Percentiles rank a stretch among this genome's conserved stretches.
Conservation (phyloP, 2,888 invertebrate species). For the Cantharis nigra region DNA sequence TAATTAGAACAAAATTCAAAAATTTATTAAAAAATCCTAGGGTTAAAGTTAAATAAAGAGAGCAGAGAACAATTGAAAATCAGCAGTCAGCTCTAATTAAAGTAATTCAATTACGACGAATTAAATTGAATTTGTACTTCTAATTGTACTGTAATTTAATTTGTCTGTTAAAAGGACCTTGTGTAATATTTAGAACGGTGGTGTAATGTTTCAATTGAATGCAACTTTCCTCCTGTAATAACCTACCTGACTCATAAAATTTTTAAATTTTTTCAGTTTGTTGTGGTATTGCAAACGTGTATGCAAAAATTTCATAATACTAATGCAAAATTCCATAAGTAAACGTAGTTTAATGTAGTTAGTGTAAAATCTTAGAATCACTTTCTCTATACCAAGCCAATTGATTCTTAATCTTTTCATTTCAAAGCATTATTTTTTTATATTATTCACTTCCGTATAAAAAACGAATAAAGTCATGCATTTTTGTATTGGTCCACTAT, state of each 20-base stretch:
- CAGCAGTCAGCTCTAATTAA: background rate
- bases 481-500: conserved; percentile 8
- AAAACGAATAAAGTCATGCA: background rate
- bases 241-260: background rate
- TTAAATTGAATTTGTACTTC: background rate
- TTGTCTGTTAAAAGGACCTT: background rate
- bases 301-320: background rate
- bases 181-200: background rate
- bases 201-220: background rate
- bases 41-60: too few relatives aligned
- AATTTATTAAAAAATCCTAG: background rate
- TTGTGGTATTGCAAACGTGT: background rate
- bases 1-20: background rate
- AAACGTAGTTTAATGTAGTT: background rate
- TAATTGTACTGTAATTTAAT: background rate
- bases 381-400: background rate
- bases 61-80: background rate
- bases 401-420: background rate
- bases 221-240: background rate
- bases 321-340: background rate
- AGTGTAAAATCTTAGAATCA: background rate
- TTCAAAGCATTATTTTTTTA: background rate
- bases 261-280: background rate
- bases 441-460: background rate
- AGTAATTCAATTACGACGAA: background rate